Base-by-base conservation (phyloP, 2,888 invertebrate species). In the Conchocele bisecta region DNA sequence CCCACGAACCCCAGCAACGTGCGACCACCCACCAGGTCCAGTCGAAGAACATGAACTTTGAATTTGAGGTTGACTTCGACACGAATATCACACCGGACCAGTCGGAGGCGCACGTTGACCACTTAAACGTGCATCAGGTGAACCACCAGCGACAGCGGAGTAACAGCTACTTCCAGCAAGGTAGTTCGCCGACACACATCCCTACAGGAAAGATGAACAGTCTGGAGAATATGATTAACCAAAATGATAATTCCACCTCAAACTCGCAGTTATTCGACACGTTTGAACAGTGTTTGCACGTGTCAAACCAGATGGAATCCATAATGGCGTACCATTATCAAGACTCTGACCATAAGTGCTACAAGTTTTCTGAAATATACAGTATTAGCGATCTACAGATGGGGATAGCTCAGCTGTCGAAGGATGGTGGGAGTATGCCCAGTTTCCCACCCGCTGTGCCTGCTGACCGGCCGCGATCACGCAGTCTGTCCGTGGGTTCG, bases 41-140 rank as follows among this genome's bases (percentile, higher is more conserved):
- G 26, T 68, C 76, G 20, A 54, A 84, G 59, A 81, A 88, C 73
- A 70, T 85, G 58, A 94, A 90, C 83, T 86, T 87, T 29, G 84
- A 86, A 11, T 83, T 83, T 69, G 84, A 85, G 37, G 78, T 82
- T 69, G 90, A 91, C 6, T 79, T 85, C 35, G 82, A 83, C 39
- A 37, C n/a, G 24, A 33, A 37, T 24, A n/a, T n/a, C n/a, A 24
- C 22, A 9, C 9, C 22, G 9, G 56, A 54, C 17, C 37, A 68
- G 5, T 28, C 64, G 1, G 77, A 70, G 35, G 61, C 44, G 22
- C 56, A 66, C 9, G 54, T 81, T 31, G 70, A 80, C 28, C 61
- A 61, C 22, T 37, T 75, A 33, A 70, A 73, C 15, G 42, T 73
- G 17, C 58, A 58, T 35, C 54, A 61, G 20, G 64, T 75, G n/a